These are phyloP conservation scores for Myrmophylax atrothorax DNA, from an alignment of 2,113 vertebrate species.

Conservation along the genomic window DNA sequence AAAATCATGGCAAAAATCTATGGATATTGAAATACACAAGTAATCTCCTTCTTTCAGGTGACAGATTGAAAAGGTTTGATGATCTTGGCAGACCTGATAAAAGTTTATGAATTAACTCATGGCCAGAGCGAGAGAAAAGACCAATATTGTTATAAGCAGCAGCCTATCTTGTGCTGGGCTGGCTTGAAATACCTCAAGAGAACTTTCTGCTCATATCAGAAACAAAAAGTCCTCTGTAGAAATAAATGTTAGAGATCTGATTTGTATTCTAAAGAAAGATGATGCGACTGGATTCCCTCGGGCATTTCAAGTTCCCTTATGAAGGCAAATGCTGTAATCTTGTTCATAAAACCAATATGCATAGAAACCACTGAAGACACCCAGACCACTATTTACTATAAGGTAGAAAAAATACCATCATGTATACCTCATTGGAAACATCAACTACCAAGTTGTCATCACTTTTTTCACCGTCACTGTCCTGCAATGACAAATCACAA, in stretches of 20 bases:
- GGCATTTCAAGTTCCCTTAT: background rate
- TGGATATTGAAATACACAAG: background rate
- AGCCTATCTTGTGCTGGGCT: background rate
- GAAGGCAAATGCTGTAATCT: background rate
- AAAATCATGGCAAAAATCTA: background rate
- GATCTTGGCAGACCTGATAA: background rate
- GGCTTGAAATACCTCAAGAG: background rate
- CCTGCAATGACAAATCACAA: slow-evolving; percentile 71
- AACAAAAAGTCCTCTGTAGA: background rate
- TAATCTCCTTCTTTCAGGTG: background rate
- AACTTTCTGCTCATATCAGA: background rate
- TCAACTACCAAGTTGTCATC: slow-evolving; percentile 88
- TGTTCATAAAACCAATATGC: background rate
- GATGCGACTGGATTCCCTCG: background rate
- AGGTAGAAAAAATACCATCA: background rate
- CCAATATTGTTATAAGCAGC: background rate
- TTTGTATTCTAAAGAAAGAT: background rate
- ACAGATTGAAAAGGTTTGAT: background rate
- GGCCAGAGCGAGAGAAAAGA: background rate
- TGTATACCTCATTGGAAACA: slow-evolving; percentile 86
- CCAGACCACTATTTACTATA: background rate
- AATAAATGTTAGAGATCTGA: background rate
- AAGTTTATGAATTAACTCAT: background rate
- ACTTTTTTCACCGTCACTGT: slow-evolving; percentile 86
- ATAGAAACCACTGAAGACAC: background rate